Percentiles rank a stretch among this genome's conserved stretches.
phyloP scores from a whole-genome alignment of 2,113 vertebrate species.

The Cisticola juncidis region DNA sequence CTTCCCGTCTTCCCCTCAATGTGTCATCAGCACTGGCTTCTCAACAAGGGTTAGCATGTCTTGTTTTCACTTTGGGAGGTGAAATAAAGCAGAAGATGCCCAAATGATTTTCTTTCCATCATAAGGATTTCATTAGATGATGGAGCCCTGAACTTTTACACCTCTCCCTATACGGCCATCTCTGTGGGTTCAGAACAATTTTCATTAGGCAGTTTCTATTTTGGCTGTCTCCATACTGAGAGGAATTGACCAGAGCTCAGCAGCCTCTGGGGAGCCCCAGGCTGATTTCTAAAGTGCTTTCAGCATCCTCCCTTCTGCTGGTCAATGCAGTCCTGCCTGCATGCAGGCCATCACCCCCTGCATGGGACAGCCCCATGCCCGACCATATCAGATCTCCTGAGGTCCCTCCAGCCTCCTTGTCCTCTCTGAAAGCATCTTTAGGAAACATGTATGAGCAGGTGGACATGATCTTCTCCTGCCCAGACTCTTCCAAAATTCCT shows the following conservation, averaged over 20 bases:
- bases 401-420: not conserved
- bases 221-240: not conserved
- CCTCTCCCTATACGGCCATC: not conserved
- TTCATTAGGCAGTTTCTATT: constrained; percentile 30
- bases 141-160: not conserved
- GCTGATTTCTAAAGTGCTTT: not conserved
- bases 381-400: rapidly evolving
- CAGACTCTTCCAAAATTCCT: not conserved
- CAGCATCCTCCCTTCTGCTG: not conserved
- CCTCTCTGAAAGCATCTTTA: not conserved
- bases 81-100: not conserved
- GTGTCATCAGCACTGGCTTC: not conserved
- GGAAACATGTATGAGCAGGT: rapidly evolving
- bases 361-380: rapidly evolving
- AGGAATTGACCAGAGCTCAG: not conserved
- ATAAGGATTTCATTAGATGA: not conserved
- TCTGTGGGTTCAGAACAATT: not conserved
- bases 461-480: not conserved
- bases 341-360: rapidly evolving
- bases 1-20: not conserved
- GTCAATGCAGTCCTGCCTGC: not conserved
- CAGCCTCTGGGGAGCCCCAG: not conserved
- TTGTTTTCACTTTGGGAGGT: not conserved
- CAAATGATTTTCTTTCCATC: not conserved
- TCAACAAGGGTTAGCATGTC: not conserved